A percentile compares a stretch with the other conserved stretches of the same genome.
These are phyloP conservation scores for Chlorodrepanis virens DNA, from an alignment of 2,113 vertebrate species.

Conservation along the genomic window DNA sequence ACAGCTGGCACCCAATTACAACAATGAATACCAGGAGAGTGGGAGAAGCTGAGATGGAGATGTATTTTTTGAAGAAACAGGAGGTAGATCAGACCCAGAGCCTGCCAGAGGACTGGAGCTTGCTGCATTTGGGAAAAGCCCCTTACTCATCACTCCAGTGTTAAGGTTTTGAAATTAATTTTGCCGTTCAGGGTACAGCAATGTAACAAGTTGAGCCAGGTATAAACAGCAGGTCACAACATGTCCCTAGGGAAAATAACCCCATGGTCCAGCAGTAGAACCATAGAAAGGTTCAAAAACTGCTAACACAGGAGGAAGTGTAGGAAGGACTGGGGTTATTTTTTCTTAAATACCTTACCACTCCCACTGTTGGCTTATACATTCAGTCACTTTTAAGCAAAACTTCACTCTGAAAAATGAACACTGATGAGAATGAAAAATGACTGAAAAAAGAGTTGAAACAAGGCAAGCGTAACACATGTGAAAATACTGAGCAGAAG, in stretches of 20 bases:
- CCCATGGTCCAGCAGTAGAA: neutral
- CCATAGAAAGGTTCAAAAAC: neutral
- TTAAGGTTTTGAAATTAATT: neutral
- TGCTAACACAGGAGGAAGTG: neutral
- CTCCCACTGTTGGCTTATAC: neutral
- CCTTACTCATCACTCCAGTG: neutral
- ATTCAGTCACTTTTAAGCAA: neutral
- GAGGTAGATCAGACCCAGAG: neutral
- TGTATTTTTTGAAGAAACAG: neutral
- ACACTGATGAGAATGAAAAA: neutral
- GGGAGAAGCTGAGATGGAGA: neutral
- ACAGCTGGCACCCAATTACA: neutral
- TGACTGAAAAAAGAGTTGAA: neutral
- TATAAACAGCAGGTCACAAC: neutral
- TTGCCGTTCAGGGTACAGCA: neutral
- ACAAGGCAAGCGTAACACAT: neutral
- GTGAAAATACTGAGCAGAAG: slow-evolving; percentile 25
- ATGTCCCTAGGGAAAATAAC: neutral
- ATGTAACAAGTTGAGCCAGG: neutral
- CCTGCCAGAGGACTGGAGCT: neutral
- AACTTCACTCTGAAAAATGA: neutral
- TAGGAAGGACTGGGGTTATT: neutral
- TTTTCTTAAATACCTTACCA: neutral
- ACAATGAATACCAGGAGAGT: neutral
- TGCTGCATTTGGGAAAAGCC: neutral